phyloP scores from a whole-genome alignment of 2,113 vertebrate genomes.

The Thymallus thymallus region DNA sequence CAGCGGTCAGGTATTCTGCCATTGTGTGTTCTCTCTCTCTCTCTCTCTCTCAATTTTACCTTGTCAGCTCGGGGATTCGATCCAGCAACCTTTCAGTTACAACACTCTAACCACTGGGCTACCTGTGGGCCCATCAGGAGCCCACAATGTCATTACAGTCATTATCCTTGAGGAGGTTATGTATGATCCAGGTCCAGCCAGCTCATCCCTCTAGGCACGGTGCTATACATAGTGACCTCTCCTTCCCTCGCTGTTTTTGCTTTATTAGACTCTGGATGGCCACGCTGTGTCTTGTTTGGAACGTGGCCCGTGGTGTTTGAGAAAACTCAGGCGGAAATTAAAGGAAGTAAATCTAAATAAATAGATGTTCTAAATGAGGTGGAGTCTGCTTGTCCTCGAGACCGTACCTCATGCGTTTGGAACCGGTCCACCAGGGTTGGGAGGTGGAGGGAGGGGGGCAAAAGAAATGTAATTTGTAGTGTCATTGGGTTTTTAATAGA shows the following conservation, averaged over 20 bases:
- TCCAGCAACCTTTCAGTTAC: too few species aligned
- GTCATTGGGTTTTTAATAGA: conserved; percentile 68
- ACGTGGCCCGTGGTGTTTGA: conserved; percentile 22
- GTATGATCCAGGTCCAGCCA: background rate
- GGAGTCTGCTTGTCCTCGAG: conserved; percentile 22
- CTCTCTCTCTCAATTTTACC: too few species aligned
- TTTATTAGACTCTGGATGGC: conserved; percentile 1
- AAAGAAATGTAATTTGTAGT: conserved; percentile 59
- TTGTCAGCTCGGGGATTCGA: too few species aligned
- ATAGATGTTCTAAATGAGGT: conserved; percentile 43
- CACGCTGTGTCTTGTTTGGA: conserved; percentile 28
- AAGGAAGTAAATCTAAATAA: conserved; percentile 61
- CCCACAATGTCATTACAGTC: background rate
- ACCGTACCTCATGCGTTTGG: conserved; percentile 38
- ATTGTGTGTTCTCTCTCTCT: too few species aligned
- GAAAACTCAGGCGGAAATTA: conserved; percentile 40
- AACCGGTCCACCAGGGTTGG: conserved; percentile 24
- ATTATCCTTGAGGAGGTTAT: background rate
- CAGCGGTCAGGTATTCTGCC: too few species aligned
- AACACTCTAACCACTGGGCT: too few species aligned
- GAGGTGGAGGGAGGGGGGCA: conserved; percentile 1
- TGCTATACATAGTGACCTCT: background rate
- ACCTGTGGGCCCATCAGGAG: background rate
- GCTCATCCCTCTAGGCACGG: background rate
- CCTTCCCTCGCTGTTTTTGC: background rate